Conservation (phyloP, 2,888 invertebrate genomes). For the Urechis unicinctus region DNA sequence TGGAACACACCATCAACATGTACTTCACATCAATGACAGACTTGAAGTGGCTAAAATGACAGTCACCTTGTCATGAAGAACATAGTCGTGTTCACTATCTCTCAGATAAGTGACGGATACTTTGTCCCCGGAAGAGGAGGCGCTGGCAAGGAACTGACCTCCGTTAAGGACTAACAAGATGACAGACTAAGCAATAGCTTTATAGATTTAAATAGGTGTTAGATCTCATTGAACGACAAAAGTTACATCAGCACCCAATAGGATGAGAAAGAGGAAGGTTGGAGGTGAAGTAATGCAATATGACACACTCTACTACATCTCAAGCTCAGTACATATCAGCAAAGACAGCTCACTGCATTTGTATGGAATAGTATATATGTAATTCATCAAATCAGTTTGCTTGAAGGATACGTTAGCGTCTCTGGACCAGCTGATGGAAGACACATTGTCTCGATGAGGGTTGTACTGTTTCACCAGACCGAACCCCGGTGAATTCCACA, state of each 20-base stretch:
- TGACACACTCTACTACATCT: not conserved
- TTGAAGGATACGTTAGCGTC: constrained; percentile 27
- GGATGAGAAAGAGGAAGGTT: too few species aligned
- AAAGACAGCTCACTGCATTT: too few species aligned
- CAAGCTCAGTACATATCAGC: not conserved
- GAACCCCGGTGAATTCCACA: constrained; percentile 37
- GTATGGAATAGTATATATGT: too few species aligned
- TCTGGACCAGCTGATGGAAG: constrained; percentile 33
- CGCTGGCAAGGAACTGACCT: constrained; percentile 28
- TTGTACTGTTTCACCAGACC: constrained; percentile 32
- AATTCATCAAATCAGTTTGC: too few species aligned
- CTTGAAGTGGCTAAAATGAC: not conserved
- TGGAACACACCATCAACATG: too few species aligned
- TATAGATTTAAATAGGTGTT: too few species aligned
- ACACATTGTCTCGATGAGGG: constrained; percentile 34
- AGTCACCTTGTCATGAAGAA: constrained; percentile 10
- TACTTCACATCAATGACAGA: not conserved
- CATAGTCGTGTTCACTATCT: constrained; percentile 2
- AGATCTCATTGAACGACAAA: too few species aligned
- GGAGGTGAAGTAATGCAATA: not conserved
- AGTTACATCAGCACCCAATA: too few species aligned
- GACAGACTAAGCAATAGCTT: not conserved
- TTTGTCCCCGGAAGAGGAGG: constrained; percentile 30
- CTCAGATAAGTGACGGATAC: constrained; percentile 24
- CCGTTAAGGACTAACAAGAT: constrained; percentile 7